phyloP scores from a whole-genome alignment of 2,113 vertebrate species.

The Ameiurus melas region DNA sequence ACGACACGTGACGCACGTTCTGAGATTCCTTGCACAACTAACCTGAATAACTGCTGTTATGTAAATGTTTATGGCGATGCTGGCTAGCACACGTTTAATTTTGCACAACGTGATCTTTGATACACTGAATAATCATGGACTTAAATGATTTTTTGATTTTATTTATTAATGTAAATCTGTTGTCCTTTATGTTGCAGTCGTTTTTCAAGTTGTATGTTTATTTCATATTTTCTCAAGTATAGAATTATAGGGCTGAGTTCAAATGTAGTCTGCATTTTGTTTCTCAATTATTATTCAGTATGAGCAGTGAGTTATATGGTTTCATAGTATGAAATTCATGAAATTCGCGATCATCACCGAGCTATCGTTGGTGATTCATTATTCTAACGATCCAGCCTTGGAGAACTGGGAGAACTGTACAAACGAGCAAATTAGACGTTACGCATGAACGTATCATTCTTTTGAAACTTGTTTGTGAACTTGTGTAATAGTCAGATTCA shows the following conservation, averaged over 20 bases:
- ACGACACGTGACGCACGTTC: conserved; percentile 18
- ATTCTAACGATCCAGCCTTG: neutral
- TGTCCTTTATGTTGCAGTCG: neutral
- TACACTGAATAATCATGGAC: neutral
- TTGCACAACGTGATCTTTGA: neutral
- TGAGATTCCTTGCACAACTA: neutral
- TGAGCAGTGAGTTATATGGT: neutral
- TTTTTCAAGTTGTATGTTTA: neutral
- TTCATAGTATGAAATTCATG: neutral
- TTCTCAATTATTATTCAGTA: neutral
- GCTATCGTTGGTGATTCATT: neutral
- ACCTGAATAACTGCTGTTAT: neutral
- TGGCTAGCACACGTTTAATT: neutral
- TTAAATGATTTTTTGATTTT: neutral
- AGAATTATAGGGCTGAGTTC: neutral
- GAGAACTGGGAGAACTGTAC: neutral
- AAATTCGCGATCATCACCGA: neutral
- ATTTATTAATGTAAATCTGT: neutral
- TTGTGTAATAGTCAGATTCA: neutral
- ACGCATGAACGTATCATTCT: neutral
- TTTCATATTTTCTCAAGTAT: neutral
- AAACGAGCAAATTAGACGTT: neutral
- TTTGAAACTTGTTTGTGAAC: neutral
- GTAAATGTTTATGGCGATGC: neutral
- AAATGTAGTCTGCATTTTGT: neutral